Base-by-base conservation (phyloP, 1,140 invertebrate genomes). In the Neodiprion fabricii region DNA sequence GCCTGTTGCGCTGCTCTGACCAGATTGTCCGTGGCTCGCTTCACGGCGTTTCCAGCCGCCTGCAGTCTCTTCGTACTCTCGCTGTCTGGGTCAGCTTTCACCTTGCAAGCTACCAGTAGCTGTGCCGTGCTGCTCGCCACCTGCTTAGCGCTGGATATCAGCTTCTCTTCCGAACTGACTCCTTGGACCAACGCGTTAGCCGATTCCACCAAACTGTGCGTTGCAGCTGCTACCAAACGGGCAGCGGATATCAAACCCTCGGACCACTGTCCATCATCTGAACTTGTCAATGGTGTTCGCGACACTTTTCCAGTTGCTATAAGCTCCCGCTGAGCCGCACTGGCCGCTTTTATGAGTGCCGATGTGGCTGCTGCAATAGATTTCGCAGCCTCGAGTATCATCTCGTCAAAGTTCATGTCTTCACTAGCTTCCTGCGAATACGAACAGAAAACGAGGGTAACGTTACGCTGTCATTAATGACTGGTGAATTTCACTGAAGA, bases 181-280 rank as follows among this genome's bases (percentile, higher is more conserved):
- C 98, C 98, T 87, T 98, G 97, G 1, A 99, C 98, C 76, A 99
- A 89, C 70, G 96, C 94, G 85, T 99, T 99, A 61, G 98, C 98
- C 4, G 97, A 96, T 88, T 99, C 98, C 70, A 99, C 98, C 40
- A 99, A 89, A 77, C 96, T 97, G 86, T 99, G 98, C 0, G 98
- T 99, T 0, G 98, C 98, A 0, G 98, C 98, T 0, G 98, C 98
- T 0, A 99, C 98, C 76, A 98, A 90, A 76, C 96, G 91, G 1
- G 98, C 97, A 0, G 98, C 98, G 0, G 97, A 99, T 50, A 99
- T 96, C 4, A 99, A 90, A 5, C 98, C 98, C 88, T 99, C 97
- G 0, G 97, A 99, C 98, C 98, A 99, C 83, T 99, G 98, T 0
- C 97, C 98, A 88, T 99, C 98, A 84, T 99, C 97, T 0, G 95